Evolutionary conservation across 2,113 vertebrate species (phyloP).

Genomic region (Oncorhynchus keta): DNA sequence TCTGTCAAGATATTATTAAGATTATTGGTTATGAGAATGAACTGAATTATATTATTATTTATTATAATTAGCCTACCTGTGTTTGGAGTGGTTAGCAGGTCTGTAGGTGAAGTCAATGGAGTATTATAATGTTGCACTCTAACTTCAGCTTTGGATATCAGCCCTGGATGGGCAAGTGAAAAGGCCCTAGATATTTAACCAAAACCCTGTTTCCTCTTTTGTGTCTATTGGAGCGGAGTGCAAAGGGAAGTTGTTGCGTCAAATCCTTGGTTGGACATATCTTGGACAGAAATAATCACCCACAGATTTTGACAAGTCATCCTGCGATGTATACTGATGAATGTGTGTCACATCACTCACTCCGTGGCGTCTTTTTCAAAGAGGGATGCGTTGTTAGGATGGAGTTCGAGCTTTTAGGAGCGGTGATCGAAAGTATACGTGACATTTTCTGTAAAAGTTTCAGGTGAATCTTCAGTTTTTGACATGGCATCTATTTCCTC

Average conservation of each 20-base stretch:
- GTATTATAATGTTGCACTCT: neutral
- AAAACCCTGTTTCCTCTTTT: conserved; percentile 72
- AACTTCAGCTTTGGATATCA: conserved; percentile 16
- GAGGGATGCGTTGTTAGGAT: neutral
- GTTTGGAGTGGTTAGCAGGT: neutral
- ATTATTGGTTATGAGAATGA: no score
- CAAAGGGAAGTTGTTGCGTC: conserved; percentile 60
- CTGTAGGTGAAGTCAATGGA: neutral
- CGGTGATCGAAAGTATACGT: no score
- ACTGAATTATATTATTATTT: no score
- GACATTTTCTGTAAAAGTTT: neutral
- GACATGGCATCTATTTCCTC: neutral
- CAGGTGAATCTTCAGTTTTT: neutral
- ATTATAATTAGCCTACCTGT: neutral
- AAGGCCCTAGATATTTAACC: conserved; percentile 65
- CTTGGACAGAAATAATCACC: conserved; percentile 19
- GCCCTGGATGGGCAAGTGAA: conserved; percentile 36
- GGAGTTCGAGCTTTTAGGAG: neutral
- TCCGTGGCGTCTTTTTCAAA: neutral
- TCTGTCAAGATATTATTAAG: neutral
- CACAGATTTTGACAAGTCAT: conserved; percentile 57
- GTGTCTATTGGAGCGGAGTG: conserved; percentile 51
- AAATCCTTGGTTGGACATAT: conserved; percentile 22
- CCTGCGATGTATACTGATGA: conserved; percentile 26
- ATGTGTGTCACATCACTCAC: neutral